These are phyloP conservation scores for Trimorus sp. DNA, from an alignment of 2,888 invertebrate genomes.

Conservation along the genomic window DNA sequence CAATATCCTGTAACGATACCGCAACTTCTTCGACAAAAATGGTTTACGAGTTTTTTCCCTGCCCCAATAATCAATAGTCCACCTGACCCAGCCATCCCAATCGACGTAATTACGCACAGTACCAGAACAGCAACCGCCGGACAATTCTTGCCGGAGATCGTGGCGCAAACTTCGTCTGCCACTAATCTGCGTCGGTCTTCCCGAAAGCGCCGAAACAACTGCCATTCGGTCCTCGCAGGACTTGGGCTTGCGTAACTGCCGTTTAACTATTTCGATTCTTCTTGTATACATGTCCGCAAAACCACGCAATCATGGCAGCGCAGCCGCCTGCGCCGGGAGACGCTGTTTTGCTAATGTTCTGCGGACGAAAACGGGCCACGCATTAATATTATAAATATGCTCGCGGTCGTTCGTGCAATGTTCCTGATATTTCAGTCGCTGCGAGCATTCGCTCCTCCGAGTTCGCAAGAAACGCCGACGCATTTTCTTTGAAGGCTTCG, in stretches of 20 bases:
- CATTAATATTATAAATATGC: conserved; percentile 70
- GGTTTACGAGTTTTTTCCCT: no score
- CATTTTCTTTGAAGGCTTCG: conserved; percentile 16
- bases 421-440: conserved; percentile 34
- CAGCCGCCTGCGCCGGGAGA: conserved; percentile 34
- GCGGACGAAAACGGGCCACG: conserved; percentile 57
- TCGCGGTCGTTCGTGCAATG: conserved; percentile 24
- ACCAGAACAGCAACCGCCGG: conserved; percentile 46
- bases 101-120: conserved; percentile 32
- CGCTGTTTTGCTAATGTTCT: conserved; percentile 64
- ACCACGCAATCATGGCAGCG: conserved; percentile 61
- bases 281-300: conserved; percentile 67
- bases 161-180: conserved; percentile 63
- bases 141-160: conserved; percentile 66
- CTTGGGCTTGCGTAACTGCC: conserved; percentile 55
- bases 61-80: no score
- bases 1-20: no score
- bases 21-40: no score
- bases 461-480: not conserved
- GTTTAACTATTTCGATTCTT: conserved; percentile 72
- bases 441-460: conserved; percentile 20
- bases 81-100: conserved; percentile 7
- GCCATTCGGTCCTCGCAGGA: conserved; percentile 58
- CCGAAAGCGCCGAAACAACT: conserved; percentile 65
- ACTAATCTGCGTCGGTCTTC: conserved; percentile 68